A percentile compares a stretch with the other conserved stretches of the same genome.
phyloP scores from a whole-genome alignment of 2,888 invertebrate genomes.

The Amphimallon solstitiale region DNA sequence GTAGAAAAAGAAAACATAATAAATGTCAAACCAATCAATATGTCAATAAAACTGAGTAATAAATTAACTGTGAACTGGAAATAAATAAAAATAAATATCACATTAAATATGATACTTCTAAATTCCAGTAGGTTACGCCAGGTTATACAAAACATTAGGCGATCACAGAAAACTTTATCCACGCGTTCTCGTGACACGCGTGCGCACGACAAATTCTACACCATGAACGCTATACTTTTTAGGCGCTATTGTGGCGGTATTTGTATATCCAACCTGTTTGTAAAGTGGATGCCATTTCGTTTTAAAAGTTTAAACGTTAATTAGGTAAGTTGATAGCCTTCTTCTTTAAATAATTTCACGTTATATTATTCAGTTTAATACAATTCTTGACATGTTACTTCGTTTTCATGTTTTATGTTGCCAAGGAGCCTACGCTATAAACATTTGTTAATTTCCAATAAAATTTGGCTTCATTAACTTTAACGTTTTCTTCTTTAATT shows the following conservation, averaged over 20 bases:
- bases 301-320: slow-evolving; percentile 40
- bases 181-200: slow-evolving; percentile 31
- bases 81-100: background rate
- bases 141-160: slow-evolving; percentile 29
- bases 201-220: slow-evolving; percentile 37
- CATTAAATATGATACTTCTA: background rate
- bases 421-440: background rate
- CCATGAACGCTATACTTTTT: slow-evolving; percentile 40
- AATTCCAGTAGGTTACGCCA: slow-evolving; percentile 35
- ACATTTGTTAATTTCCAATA: slow-evolving; percentile 21
- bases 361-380: background rate
- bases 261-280: slow-evolving; percentile 37
- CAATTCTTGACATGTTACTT: background rate
- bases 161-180: slow-evolving; percentile 35
- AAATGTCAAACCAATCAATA: too few species aligned
- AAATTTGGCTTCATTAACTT: slow-evolving; percentile 11
- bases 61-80: background rate
- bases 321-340: slow-evolving; percentile 41
- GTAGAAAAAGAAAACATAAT: background rate
- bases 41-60: too few species aligned
- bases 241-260: slow-evolving; percentile 40
- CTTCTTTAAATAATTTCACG: background rate
- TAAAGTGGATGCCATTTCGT: slow-evolving; percentile 45
- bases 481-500: background rate
- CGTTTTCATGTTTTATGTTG: slow-evolving; percentile 5